Evolutionary conservation across 2,888 invertebrate species (phyloP).

Genomic region (Eurois occulta): DNA sequence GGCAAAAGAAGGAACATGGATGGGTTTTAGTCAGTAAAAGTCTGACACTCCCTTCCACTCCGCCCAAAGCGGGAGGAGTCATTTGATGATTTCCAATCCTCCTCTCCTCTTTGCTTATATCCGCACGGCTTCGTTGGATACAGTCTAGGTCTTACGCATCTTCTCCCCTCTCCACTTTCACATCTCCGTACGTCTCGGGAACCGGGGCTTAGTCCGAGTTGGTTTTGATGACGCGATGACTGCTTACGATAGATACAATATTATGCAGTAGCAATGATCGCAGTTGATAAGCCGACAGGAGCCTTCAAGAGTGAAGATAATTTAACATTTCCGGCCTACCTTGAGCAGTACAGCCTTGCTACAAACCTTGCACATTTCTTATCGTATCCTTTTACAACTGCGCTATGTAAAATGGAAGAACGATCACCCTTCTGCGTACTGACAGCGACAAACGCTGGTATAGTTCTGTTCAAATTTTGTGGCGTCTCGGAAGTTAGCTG

Average conservation of each 20-base stretch:
- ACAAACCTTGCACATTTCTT: conserved; percentile 16
- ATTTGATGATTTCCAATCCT: too few species aligned
- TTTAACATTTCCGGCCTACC: conserved; percentile 11
- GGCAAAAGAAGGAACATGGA: too few species aligned
- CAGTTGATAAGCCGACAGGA: conserved; percentile 7
- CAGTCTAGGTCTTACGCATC: too few species aligned
- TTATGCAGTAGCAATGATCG: conserved; percentile 1
- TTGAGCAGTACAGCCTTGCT: conserved; percentile 8
- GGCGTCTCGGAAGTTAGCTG: neutral
- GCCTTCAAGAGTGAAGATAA: conserved; percentile 20
- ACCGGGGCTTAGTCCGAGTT: too few species aligned
- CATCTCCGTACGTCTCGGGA: too few species aligned
- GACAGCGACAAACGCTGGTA: neutral
- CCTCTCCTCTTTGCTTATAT: too few species aligned
- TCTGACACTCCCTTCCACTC: too few species aligned
- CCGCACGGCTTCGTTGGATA: too few species aligned
- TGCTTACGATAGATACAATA: neutral
- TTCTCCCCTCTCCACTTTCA: too few species aligned
- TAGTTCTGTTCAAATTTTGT: neutral
- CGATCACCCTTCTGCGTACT: neutral
- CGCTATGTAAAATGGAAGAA: neutral
- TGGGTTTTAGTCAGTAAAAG: too few species aligned
- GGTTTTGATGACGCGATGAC: neutral
- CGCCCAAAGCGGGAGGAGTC: too few species aligned
- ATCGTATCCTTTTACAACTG: conserved; percentile 10